phyloP scores from a whole-genome alignment of 1,140 invertebrate genomes.

The Diuraphis noxia region DNA sequence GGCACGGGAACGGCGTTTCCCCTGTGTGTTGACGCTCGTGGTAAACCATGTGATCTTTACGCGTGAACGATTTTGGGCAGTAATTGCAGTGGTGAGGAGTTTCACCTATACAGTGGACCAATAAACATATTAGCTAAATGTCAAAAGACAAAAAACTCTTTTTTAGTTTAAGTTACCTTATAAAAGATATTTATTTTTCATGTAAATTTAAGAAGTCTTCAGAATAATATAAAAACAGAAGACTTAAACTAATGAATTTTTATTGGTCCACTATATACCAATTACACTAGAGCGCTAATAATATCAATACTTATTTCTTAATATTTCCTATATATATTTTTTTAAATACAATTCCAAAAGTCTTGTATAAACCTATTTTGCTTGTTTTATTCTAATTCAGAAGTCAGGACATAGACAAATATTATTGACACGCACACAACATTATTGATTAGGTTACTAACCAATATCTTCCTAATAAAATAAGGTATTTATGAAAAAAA shows the following conservation, averaged over 20 bases:
- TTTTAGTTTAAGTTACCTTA: conserved; percentile 40
- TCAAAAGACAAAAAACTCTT: conserved; percentile 50
- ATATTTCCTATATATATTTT: conserved; percentile 24
- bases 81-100: conserved; percentile 84
- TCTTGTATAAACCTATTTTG: conserved; percentile 30
- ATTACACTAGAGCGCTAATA: conserved; percentile 53
- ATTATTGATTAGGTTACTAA: conserved; percentile 42
- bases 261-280: conserved; percentile 54
- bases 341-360: conserved; percentile 42
- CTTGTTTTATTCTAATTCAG: conserved; percentile 46
- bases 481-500: conserved; percentile 33
- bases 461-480: conserved; percentile 41
- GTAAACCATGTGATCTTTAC: conserved; percentile 80
- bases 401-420: conserved; percentile 31
- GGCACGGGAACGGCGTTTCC: conserved; percentile 80
- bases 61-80: conserved; percentile 80
- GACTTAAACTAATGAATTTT: conserved; percentile 40
- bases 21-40: conserved; percentile 82
- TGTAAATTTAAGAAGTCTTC: conserved; percentile 36
- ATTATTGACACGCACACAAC: conserved; percentile 53
- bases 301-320: conserved; percentile 34
- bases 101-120: conserved; percentile 69
- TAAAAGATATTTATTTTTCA: conserved; percentile 39
- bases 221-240: conserved; percentile 39
- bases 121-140: conserved; percentile 53